Base-by-base conservation (phyloP, 2,888 invertebrate species). In the Aradus depressus region DNA sequence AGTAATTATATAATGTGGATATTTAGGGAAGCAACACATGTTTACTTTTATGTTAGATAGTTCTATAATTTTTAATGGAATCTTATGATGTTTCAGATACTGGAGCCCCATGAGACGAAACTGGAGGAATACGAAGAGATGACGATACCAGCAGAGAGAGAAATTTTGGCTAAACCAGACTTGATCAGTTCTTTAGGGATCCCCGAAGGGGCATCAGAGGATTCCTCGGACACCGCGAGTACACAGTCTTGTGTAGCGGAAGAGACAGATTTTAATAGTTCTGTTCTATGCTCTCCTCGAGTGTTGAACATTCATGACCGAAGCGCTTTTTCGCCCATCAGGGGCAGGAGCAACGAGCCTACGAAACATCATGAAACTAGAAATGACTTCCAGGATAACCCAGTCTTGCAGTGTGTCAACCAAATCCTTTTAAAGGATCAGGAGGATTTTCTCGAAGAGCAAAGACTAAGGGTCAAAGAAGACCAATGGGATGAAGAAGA, bases 381-480 rank as follows among this genome's bases (percentile, higher is more conserved):
- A 16, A 38, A 47, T 5, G 47, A 47, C 35, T 81, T 81, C 59
- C 77, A 81, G 65, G 84, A 86, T 59, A 88, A 87, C 68, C 87
- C 87, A 1, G 87, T 88, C 5, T 68, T 88, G 44, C 87, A 88
- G 67, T 87, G 87, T 64, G 86, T 88, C 58, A 87, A 87, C 70
- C 87, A 84, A 68, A 88, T 88, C 60, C 69, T 88, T 32, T 68
- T 88, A 25, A 81, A 85, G 61, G 86, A 87, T 64, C 74, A 74
- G 61, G 75, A 75, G 53, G 75, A 75, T 53, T 60, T 60, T 44
- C 55, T 67, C 3, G 66, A 68, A n/a, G 65, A 66, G 6, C 66
- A 57, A 45, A 44, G 59, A 44, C 34, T 52, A 8, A 53, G 56
- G 19, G 28, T 54, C 16, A 55, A 51, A 18, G 56, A 55, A 21